These are phyloP conservation scores for Drosophila leontia DNA, from an alignment of 1,140 invertebrate species.

Conservation along the genomic window DNA sequence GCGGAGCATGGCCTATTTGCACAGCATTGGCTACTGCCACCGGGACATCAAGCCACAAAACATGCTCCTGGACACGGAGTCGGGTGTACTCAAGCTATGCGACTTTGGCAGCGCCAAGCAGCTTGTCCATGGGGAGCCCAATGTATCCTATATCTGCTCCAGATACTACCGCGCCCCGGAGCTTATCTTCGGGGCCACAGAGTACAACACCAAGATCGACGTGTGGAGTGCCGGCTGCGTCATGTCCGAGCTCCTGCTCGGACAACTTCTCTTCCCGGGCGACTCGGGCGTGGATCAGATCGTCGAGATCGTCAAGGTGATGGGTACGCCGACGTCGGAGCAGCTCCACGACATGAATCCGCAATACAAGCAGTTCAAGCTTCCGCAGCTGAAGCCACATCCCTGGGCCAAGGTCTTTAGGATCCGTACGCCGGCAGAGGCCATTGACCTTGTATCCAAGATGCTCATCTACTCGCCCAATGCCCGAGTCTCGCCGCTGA, in stretches of 20 bases:
- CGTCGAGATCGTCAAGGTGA: slow-evolving; percentile 99
- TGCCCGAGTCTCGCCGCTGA: slow-evolving; percentile 39
- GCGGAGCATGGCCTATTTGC: slow-evolving; percentile 98
- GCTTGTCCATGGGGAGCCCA: slow-evolving; percentile 97
- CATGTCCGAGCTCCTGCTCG: slow-evolving; percentile 97
- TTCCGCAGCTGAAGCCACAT: slow-evolving; percentile 99
- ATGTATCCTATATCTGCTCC: slow-evolving; percentile 99
- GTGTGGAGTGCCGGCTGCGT: slow-evolving; percentile 99
- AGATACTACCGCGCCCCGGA: slow-evolving; percentile 99
- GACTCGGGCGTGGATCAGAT: slow-evolving; percentile 99
- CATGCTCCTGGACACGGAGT: slow-evolving; percentile 97
- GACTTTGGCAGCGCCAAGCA: slow-evolving; percentile 99
- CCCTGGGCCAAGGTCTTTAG: slow-evolving; percentile 97
- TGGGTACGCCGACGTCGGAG: slow-evolving; percentile 99
- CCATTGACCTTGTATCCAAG: slow-evolving; percentile 72
- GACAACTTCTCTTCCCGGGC: slow-evolving; percentile 99
- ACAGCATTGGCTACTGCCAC: slow-evolving; percentile 99
- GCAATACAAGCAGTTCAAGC: slow-evolving; percentile 99
- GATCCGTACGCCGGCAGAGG: slow-evolving; percentile 63
- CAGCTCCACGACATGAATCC: slow-evolving; percentile 99
- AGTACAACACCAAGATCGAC: slow-evolving; percentile 99
- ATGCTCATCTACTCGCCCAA: slow-evolving; percentile 64
- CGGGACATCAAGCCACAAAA: slow-evolving; percentile 99
- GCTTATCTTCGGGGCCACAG: slow-evolving; percentile 99
- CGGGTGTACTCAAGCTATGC: slow-evolving; percentile 98